A percentile compares a stretch with the other conserved stretches of the same genome.
These are phyloP conservation scores for Tragelaphus eurycerus DNA, from an alignment of 2,797 vertebrate species.

Conservation along the genomic window DNA sequence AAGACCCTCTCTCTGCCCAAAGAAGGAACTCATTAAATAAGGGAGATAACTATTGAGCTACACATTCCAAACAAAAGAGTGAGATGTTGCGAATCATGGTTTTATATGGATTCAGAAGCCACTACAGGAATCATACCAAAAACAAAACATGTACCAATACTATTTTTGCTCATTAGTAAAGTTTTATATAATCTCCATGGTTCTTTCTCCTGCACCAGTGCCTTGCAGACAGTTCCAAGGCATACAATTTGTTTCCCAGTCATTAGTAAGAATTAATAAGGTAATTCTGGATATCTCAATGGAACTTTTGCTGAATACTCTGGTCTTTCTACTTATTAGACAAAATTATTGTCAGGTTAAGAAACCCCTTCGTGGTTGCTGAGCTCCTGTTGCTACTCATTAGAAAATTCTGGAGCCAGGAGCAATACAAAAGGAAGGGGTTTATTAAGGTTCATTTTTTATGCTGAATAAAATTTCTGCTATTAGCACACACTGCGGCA, in stretches of 20 bases:
- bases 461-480: not conserved
- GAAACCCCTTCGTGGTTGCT: not conserved
- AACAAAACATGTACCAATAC: not conserved
- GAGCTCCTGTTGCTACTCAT: conserved; percentile 49
- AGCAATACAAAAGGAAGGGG: not conserved
- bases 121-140: not conserved
- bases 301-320: conserved; percentile 61
- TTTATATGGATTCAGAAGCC: not conserved
- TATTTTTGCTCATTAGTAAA: not conserved
- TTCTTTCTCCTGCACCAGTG: not conserved
- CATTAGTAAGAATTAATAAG: conserved; percentile 23
- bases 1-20: not conserved
- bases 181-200: not conserved
- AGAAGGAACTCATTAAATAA: not conserved
- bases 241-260: not conserved
- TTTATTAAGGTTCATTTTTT: conserved; percentile 32
- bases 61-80: not conserved
- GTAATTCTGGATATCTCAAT: not conserved
- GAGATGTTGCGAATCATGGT: not conserved
- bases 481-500: not conserved
- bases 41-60: not conserved
- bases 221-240: not conserved
- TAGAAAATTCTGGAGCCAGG: conserved; percentile 61
- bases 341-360: conserved; percentile 67
- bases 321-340: conserved; percentile 63